These are phyloP conservation scores for Hirundichthys speculiger DNA, from an alignment of 2,113 vertebrate genomes.

Conservation along the genomic window DNA sequence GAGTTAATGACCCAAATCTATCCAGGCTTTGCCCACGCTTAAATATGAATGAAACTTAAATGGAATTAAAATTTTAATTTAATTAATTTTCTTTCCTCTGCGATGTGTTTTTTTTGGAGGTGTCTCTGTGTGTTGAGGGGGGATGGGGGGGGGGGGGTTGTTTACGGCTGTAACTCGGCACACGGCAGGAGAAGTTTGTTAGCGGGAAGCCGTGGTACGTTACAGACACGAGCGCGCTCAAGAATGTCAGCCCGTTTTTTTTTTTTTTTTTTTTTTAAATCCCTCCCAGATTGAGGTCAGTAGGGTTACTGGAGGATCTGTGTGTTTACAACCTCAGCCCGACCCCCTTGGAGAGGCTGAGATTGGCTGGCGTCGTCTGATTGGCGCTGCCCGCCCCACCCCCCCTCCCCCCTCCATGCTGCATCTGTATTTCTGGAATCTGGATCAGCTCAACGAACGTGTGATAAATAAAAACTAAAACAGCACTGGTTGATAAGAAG, in stretches of 20 bases:
- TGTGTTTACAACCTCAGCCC: slow-evolving; percentile 53
- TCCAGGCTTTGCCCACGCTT: too few relatives aligned
- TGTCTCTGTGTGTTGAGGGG: too few relatives aligned
- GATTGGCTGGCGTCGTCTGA: slow-evolving; percentile 32
- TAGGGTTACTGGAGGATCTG: slow-evolving; percentile 47
- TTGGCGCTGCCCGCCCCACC: slow-evolving; percentile 23
- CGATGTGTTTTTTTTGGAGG: too few relatives aligned
- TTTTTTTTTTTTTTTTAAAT: slow-evolving; percentile 65
- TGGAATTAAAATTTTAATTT: too few relatives aligned
- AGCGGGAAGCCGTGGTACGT: too few relatives aligned
- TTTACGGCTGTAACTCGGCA: neutral
- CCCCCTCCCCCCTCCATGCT: too few relatives aligned
- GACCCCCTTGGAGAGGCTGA: slow-evolving; percentile 37
- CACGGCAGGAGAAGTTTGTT: slow-evolving; percentile 8
- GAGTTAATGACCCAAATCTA: too few relatives aligned
- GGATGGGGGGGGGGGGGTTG: too few relatives aligned
- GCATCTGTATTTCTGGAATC: neutral
- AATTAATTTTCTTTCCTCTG: too few relatives aligned
- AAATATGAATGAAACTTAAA: too few relatives aligned
- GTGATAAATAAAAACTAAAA: slow-evolving; percentile 16
- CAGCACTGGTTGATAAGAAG: slow-evolving; percentile 21
- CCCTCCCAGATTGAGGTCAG: slow-evolving; percentile 73
- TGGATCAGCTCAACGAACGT: slow-evolving; percentile 33
- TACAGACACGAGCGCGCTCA: neutral
- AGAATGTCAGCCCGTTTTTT: slow-evolving; percentile 51